These are phyloP conservation scores for Agriopis marginaria DNA, from an alignment of 2,888 invertebrate species.

Conservation along the genomic window DNA sequence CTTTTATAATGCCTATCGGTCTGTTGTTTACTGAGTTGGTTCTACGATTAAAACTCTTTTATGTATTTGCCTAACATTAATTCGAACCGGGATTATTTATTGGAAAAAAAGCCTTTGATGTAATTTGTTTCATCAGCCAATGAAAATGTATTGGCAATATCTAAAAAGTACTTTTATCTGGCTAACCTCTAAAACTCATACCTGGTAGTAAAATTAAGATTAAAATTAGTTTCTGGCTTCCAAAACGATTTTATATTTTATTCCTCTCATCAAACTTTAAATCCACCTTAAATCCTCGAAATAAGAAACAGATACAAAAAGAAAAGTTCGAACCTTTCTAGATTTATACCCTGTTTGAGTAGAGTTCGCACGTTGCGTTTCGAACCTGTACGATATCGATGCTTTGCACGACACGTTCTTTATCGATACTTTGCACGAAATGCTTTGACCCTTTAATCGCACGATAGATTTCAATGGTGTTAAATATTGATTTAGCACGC, in stretches of 20 bases:
- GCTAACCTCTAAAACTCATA: too few species aligned
- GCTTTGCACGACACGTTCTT: neutral
- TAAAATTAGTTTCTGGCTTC: neutral
- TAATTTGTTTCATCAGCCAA: constrained; percentile 14
- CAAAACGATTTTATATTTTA: constrained; percentile 36
- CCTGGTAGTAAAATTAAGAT: too few species aligned
- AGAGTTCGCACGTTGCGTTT: constrained; percentile 11
- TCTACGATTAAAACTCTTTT: constrained; percentile 30
- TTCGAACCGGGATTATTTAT: constrained; percentile 29
- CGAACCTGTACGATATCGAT: constrained; percentile 1
- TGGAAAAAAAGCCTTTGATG: constrained; percentile 28
- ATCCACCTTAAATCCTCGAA: constrained; percentile 40
- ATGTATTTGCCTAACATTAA: constrained; percentile 30
- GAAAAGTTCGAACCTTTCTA: constrained; percentile 45
- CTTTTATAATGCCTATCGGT: constrained; percentile 21
- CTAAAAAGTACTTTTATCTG: neutral
- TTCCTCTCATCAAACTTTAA: constrained; percentile 49
- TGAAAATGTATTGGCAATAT: constrained; percentile 2
- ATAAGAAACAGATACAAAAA: constrained; percentile 49
- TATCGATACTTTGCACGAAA: constrained; percentile 8
- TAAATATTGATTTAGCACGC: neutral
- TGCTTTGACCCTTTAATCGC: neutral
- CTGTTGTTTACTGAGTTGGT: constrained; percentile 24
- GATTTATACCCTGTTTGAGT: constrained; percentile 42
- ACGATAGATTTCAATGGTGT: too few species aligned